phyloP scores from a whole-genome alignment of 1,140 invertebrate species.

The Bombus huntii region DNA sequence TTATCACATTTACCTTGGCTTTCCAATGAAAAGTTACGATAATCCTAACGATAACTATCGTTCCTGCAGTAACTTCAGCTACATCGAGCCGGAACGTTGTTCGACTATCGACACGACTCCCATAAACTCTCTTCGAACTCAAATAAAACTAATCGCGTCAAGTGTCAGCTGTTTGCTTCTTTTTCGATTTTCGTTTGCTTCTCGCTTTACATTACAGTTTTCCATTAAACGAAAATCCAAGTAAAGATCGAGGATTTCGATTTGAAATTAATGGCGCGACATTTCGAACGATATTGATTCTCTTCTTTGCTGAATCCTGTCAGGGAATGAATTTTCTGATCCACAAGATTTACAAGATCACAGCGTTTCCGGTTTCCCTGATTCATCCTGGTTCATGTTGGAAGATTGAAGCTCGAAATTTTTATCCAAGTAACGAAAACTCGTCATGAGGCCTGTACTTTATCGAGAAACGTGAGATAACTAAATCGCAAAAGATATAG shows the following conservation, averaged over 20 bases:
- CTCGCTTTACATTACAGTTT: background rate
- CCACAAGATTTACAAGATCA: background rate
- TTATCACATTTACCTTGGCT: background rate
- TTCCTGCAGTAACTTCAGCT: background rate
- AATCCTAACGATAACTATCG: background rate
- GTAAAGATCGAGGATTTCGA: background rate
- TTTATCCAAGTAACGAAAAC: background rate
- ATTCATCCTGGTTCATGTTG: too few species aligned
- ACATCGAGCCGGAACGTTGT: background rate
- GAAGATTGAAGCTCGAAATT: background rate
- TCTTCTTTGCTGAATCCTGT: too few species aligned
- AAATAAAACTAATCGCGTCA: background rate
- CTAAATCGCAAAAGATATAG: background rate
- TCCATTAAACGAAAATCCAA: background rate
- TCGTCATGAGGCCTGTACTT: background rate
- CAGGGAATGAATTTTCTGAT: constrained; percentile 1
- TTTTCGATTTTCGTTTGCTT: background rate
- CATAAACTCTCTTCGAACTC: background rate
- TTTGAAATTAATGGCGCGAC: background rate
- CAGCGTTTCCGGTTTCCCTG: background rate
- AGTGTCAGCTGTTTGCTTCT: background rate
- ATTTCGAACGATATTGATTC: background rate
- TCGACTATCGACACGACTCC: background rate
- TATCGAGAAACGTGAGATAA: background rate
- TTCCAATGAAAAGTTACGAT: constrained; percentile 2